These are phyloP conservation scores for Bubo bubo DNA, from an alignment of 2,113 vertebrate species.

Conservation along the genomic window DNA sequence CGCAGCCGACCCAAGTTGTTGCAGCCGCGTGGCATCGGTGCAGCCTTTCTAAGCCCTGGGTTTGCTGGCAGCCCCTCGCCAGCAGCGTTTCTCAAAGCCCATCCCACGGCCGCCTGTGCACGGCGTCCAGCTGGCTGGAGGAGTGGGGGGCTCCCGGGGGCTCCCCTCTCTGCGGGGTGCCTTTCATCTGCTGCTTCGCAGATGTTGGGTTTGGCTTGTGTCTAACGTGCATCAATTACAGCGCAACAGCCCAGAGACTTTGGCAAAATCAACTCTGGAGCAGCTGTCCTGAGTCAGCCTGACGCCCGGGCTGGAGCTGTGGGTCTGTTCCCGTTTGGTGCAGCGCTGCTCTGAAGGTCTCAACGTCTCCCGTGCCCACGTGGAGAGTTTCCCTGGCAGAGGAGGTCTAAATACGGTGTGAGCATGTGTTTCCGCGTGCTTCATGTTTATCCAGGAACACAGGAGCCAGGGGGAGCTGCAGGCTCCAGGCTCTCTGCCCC, in stretches of 20 bases:
- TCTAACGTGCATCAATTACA: not conserved
- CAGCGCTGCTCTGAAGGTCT: fast-evolving
- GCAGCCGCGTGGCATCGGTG: not conserved
- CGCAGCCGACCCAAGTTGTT: fast-evolving
- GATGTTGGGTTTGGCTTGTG: slow-evolving; percentile 43
- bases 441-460: not conserved
- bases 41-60: not conserved
- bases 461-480: not conserved
- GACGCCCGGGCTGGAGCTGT: not conserved
- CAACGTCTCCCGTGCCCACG: not conserved
- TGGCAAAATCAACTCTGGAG: slow-evolving; percentile 18
- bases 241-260: not conserved
- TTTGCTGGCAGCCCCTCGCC: not conserved
- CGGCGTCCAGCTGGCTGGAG: not conserved
- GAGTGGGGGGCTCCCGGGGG: not conserved
- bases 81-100: not conserved
- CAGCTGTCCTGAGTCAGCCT: slow-evolving; percentile 40
- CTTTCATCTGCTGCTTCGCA: slow-evolving; percentile 21
- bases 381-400: not conserved
- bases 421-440: not conserved
- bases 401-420: not conserved
- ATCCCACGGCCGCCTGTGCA: not conserved
- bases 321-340: fast-evolving
- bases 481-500: not conserved
- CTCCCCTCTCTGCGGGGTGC: not conserved